Evolutionary conservation across 2,888 invertebrate species (phyloP).

Genomic region (Apocheima hispidaria): DNA sequence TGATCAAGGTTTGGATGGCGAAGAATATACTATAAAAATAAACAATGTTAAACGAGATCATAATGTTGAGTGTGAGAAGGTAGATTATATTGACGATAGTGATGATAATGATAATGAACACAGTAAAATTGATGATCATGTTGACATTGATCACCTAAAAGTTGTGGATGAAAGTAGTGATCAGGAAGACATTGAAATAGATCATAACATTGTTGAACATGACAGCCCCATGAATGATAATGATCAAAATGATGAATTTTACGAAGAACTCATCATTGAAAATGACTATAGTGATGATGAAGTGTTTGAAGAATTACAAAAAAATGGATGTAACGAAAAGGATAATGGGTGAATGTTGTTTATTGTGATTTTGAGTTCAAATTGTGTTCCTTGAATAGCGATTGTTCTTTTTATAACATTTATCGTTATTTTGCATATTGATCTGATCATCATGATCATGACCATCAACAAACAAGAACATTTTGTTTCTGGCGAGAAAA

Average conservation of each 20-base stretch:
- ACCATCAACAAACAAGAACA: too few species aligned
- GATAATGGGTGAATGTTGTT: conserved; percentile 1
- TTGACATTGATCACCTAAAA: not conserved
- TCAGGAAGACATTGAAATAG: not conserved
- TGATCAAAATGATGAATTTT: not conserved
- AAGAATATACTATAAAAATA: not conserved
- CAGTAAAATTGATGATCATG: not conserved
- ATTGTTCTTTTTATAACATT: too few species aligned
- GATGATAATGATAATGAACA: not conserved
- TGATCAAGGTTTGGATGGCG: not conserved
- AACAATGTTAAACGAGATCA: not conserved
- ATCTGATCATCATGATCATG: not conserved
- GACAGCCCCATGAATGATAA: not conserved
- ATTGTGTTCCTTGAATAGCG: too few species aligned
- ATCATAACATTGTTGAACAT: not conserved
- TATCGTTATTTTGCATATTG: not conserved
- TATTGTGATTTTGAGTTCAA: not conserved
- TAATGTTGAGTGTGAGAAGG: not conserved
- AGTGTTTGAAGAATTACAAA: not conserved
- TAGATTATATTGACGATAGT: not conserved
- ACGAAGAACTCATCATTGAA: conserved; percentile 1
- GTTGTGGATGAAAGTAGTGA: not conserved
- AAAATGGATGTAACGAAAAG: not conserved
- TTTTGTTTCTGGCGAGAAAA: too few species aligned
- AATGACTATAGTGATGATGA: conserved; percentile 2